Evolutionary conservation across 2,888 invertebrate genomes (phyloP), one percentile per base, ranked within the genome.

Genomic region (Drosophila conformis): DNA sequence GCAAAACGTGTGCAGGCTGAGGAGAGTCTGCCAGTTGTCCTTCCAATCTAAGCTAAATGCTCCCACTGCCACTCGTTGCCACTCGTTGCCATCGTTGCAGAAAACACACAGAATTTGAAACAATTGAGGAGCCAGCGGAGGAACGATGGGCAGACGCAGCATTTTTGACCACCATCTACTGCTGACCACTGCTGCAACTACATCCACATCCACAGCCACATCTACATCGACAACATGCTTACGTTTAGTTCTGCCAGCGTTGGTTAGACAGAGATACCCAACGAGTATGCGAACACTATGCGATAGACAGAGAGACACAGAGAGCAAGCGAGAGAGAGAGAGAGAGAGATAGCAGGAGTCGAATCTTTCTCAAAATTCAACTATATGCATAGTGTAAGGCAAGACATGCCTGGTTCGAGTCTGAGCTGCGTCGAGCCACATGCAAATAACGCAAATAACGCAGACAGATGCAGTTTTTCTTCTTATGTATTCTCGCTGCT

Each of bases 11-110:
- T 74, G 72, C 83, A 70, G 78, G 86, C 88, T 75, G 83, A 73
- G 89, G 53, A 18, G 49, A 40, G 57, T 38, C 88, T 83, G 83
- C 80, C 88, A 86, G 80, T 89, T 86, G 79, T 83, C 87, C 82
- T 89, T 89, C 90, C 87, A 90, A 90, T 89, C 87, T 83, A 83
- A 90, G 89, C 87, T 82, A 83, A 90, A 86, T 89, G 83, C 80
- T 72, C 78, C 76, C 79, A 78, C 79, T 79, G 83, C 72, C 46
- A 46, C 46, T 46, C 76, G 65, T 62, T 73, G 70, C 62, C 66
- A 49, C 27, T 51, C 65, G 68, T 68, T 71, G 69, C 62, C 69
- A 69, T 53, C 58, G 72, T 58, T 62, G 73, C 71, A 52, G 88
- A 88, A 78, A 88, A 76, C 75, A 80, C 72, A 80, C 89, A 83